Conservation (phyloP, 2,797 vertebrate genomes). For the Trachops cirrhosus region DNA sequence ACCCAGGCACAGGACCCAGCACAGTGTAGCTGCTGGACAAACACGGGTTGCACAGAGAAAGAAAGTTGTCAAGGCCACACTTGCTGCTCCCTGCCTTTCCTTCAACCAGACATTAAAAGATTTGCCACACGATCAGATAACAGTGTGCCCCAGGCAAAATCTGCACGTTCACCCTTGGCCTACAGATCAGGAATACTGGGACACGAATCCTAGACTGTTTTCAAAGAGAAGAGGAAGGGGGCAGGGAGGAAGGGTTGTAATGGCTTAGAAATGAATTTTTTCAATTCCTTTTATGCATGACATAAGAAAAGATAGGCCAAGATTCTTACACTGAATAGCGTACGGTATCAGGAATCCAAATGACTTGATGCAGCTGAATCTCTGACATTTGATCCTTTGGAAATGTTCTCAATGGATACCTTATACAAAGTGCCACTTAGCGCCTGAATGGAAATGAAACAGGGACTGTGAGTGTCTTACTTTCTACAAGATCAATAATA, state of each 20-base stretch:
- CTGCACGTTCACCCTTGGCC: background rate
- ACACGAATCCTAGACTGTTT: background rate
- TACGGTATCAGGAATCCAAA: background rate
- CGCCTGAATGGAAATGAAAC: conserved; percentile 22
- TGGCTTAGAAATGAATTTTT: background rate
- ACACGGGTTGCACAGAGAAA: background rate
- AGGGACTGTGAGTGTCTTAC: background rate
- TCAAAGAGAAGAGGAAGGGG: background rate
- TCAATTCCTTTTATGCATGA: background rate
- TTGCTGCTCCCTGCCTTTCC: background rate
- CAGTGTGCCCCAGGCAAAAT: background rate
- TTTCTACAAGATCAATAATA: conserved; percentile 25
- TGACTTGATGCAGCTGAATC: conserved; percentile 4
- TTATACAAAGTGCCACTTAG: background rate
- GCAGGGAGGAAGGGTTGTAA: background rate
- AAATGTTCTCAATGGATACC: background rate
- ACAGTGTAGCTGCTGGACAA: background rate
- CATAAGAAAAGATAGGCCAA: conserved; percentile 8
- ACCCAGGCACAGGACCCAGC: background rate
- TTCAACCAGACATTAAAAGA: background rate
- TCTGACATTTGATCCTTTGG: conserved; percentile 44
- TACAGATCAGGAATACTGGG: background rate
- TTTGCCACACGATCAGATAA: background rate
- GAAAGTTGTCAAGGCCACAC: background rate
- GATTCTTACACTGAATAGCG: background rate